Evolutionary conservation across 2,888 invertebrate species (phyloP), one percentile per base, ranked within the genome.

Genomic region (Argyra leucocephala): DNA sequence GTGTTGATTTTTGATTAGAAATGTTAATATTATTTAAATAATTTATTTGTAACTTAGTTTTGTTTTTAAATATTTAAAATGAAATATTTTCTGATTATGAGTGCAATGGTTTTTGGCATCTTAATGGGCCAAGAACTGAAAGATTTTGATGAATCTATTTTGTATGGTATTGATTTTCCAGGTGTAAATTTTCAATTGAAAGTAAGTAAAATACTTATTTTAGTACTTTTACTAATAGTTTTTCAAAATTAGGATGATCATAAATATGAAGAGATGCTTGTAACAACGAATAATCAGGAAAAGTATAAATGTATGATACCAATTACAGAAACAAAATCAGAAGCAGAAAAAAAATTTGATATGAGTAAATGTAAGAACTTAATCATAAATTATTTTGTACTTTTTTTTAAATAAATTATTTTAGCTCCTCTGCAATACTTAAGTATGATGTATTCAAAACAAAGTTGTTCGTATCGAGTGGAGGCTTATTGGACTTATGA

Each of bases 401-500:
- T 57, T 36, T 22, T n/a, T 2, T 61, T 65, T 22, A 24, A 36
- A n/a, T 26, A 7, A 63, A 2, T 10, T 18, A 64, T 71, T 68
- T 2, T 57, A 62, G 88, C 88, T 69, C 90, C 94, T 0, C 80
- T 93, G 61, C 88, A 90, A 72, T 80, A 95, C 22, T 78, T 96
- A 62, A 83, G 86, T 67, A 88, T 90, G 0, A 79, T 95, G 66
- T 92, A 96, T 76, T 81, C 83, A 1, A 88, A 90, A 72, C 86
- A 88, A 70, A 85, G 88, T 63, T 96, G 96, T 75, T 92, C 93
- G 0, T 93, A 91, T 74, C 84, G 92, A 69, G 80, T 93, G 63
- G 95, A 94, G 76, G 88, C 89, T 3, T 97, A 95, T 75, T 97
- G 97, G 97, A 93, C 93, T 0, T 97, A 97, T 77, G 96, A 97